Evolutionary conservation across 2,888 invertebrate species (phyloP), one percentile per base, ranked within the genome.

Genomic region (Eupithecia subumbrata): DNA sequence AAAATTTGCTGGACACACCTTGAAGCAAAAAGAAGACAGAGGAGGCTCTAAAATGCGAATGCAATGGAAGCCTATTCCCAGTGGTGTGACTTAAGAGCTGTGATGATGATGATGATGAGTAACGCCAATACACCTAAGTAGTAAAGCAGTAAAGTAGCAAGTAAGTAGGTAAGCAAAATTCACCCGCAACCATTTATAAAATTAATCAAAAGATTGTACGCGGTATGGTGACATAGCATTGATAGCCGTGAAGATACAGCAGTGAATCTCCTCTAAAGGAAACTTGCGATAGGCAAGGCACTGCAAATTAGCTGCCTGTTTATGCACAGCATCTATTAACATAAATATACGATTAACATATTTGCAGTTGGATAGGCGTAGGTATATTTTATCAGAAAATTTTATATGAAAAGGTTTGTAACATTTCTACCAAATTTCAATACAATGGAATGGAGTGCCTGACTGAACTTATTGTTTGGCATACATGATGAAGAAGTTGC

Each of bases 281-380:
- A 63, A 70, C 66, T 40, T 63, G 71, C 45, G 67, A 76, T 72
- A 71, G 69, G 74, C 69, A 43, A 52, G 52, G 14, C 69, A 64
- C 66, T 56, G 69, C 74, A 72, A 74, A 74, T 74, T 74, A 76
- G 74, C 66, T 76, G 74, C 69, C 72, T 66, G 56, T 74, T 64
- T 71, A 37, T 52, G 12, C 72, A 60, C 16, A 45, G 48, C 71
- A 60, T 63, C 69, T 69, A 71, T 71, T 71, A 52, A 71, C 64
- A 48, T 71, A 69, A 56, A 56, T 60, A 60, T 64, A 64, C 71
- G 64, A 72, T 76, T 72, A 76, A 37, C 40, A 66, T 71, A 69
- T 71, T 56, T 64, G 60, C 22, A 25, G 64, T 64, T 34, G 25
- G n/a, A 37, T 30, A 34, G 37, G 8, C 11, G 8, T 52, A 43